Conservation (phyloP, 2,113 vertebrate genomes). For the Lepisosteus osseus region DNA sequence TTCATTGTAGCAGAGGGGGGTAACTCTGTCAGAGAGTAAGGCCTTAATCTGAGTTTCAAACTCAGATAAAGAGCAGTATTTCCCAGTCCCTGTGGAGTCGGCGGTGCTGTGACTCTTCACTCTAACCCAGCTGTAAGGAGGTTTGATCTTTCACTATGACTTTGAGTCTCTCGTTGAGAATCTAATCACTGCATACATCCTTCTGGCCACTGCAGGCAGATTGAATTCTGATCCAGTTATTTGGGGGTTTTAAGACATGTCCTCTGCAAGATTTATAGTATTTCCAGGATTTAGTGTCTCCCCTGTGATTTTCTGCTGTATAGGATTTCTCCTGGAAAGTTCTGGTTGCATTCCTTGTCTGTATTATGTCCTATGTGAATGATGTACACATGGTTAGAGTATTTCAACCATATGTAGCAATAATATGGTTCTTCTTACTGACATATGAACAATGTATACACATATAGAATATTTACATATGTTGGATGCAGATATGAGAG, state of each 20-base stretch:
- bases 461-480: too few species aligned
- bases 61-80: neutral
- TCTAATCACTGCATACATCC: slow-evolving; percentile 7
- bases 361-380: too few species aligned
- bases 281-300: neutral
- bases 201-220: neutral
- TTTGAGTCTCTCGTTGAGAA: slow-evolving; percentile 20
- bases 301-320: too few species aligned
- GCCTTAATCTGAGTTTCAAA: neutral
- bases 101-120: neutral
- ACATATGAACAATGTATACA: too few species aligned
- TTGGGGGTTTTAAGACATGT: neutral
- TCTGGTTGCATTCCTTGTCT: too few species aligned
- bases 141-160: slow-evolving; percentile 4
- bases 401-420: too few species aligned
- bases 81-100: neutral
- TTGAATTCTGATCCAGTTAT: slow-evolving; percentile 14
- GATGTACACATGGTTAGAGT: too few species aligned
- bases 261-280: neutral
- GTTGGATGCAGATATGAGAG: too few species aligned
- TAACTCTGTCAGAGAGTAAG: slow-evolving; percentile 1
- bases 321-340: too few species aligned
- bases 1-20: neutral
- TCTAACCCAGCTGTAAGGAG: neutral
- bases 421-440: too few species aligned